Percentiles rank a stretch among this genome's conserved stretches.
Conservation (phyloP, 2,113 vertebrate species). For the Cygnus buccinator region DNA sequence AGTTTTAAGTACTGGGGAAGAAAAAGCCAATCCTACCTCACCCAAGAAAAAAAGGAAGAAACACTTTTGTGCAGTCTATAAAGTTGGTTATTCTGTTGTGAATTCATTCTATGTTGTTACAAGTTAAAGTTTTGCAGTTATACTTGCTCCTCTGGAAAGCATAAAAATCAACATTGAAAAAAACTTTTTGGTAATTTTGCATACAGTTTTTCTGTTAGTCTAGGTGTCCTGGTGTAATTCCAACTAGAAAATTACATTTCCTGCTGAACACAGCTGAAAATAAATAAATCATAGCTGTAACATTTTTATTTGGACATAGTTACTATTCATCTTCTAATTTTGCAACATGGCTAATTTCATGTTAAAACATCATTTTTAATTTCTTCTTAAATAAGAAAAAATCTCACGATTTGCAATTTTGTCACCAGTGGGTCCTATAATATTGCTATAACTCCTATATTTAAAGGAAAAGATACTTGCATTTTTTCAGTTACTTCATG, state of each 20-base stretch:
- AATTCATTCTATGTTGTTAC: not conserved
- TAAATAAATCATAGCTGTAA: not conserved
- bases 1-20: not conserved
- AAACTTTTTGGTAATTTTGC: not conserved
- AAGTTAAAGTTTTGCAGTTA: not conserved
- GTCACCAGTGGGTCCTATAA: not conserved
- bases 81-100: not conserved
- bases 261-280: not conserved
- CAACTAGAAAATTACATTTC: conserved; percentile 25
- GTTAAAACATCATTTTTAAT: not conserved
- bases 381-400: not conserved
- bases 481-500: not conserved
- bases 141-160: not conserved
- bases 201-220: not conserved
- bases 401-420: not conserved
- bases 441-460: not conserved
- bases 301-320: not conserved
- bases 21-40: not conserved
- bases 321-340: not conserved
- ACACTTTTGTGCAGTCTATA: not conserved
- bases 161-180: not conserved
- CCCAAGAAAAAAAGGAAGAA: not conserved
- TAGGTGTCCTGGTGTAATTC: not conserved
- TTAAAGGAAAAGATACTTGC: not conserved
- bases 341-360: not conserved